These are phyloP conservation scores for Synergus japonicus DNA, from an alignment of 2,888 invertebrate species.

Conservation along the genomic window DNA sequence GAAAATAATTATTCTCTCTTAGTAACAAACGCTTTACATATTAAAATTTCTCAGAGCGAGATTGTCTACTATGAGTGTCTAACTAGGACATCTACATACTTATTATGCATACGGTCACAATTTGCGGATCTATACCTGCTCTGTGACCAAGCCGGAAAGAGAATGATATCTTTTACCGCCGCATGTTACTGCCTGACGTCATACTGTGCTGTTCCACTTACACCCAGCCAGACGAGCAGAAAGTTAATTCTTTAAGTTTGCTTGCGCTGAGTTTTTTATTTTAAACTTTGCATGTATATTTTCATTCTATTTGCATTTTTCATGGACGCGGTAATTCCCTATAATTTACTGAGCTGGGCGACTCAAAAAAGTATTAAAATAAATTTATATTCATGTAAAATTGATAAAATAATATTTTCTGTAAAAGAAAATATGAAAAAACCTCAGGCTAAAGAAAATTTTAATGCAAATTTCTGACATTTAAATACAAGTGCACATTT, in stretches of 20 bases:
- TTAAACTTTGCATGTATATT: neutral
- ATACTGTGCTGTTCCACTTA: neutral
- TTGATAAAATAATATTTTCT: no score
- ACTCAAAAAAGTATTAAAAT: neutral
- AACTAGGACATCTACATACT: conserved; percentile 32
- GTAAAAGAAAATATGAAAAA: no score
- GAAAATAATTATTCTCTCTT: conserved; percentile 18
- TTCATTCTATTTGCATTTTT: neutral
- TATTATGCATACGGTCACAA: conserved; percentile 32
- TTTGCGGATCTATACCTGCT: neutral
- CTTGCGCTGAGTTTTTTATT: neutral
- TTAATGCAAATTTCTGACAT: no score
- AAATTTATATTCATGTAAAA: neutral
- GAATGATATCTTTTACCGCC: conserved; percentile 13
- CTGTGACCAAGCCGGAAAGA: neutral
- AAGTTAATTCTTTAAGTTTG: neutral
- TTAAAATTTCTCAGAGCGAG: conserved; percentile 11
- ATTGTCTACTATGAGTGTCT: neutral
- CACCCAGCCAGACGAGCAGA: neutral
- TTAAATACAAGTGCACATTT: no score
- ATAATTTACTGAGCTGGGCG: neutral
- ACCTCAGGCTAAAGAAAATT: no score
- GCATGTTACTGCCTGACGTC: neutral
- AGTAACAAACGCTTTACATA: neutral
- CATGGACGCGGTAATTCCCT: neutral